Conservation (phyloP, 2,113 vertebrate species). For the Lophius piscatorius region DNA sequence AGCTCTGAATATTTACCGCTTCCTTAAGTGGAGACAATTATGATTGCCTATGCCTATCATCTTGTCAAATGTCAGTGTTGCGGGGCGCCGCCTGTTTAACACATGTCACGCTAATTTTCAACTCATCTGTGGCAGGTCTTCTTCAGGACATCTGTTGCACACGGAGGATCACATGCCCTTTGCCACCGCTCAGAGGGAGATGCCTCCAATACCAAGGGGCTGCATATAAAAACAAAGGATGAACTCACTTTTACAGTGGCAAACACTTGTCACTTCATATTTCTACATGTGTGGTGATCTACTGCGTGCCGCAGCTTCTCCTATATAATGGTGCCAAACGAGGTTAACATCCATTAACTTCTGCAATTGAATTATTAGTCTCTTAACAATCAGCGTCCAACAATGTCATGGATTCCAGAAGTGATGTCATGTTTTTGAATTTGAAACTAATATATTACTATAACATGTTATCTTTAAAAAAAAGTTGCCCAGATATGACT, state of each 20-base stretch:
- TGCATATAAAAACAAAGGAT: slow-evolving; percentile 30
- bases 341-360: slow-evolving; percentile 27
- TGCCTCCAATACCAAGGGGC: slow-evolving; percentile 12
- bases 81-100: slow-evolving; percentile 73
- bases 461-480: not conserved
- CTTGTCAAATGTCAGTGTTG: slow-evolving; percentile 71
- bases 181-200: slow-evolving; percentile 50
- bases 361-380: slow-evolving; percentile 1
- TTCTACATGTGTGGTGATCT: slow-evolving; percentile 28
- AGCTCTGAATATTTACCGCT: slow-evolving; percentile 65
- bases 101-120: slow-evolving; percentile 73
- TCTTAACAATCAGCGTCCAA: not conserved
- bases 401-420: not conserved
- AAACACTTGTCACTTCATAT: slow-evolving; percentile 45
- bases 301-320: slow-evolving; percentile 21
- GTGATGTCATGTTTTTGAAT: not conserved
- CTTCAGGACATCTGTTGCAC: slow-evolving; percentile 56
- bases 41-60: slow-evolving; percentile 62
- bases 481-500: not conserved
- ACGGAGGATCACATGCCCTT: slow-evolving; percentile 56
- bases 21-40: slow-evolving; percentile 65
- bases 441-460: not conserved
- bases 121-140: slow-evolving; percentile 66
- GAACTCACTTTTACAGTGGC: slow-evolving; percentile 40
- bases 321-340: slow-evolving; percentile 13